Conservation (phyloP, 2,113 vertebrate genomes). For the Ptyas mucosa region DNA sequence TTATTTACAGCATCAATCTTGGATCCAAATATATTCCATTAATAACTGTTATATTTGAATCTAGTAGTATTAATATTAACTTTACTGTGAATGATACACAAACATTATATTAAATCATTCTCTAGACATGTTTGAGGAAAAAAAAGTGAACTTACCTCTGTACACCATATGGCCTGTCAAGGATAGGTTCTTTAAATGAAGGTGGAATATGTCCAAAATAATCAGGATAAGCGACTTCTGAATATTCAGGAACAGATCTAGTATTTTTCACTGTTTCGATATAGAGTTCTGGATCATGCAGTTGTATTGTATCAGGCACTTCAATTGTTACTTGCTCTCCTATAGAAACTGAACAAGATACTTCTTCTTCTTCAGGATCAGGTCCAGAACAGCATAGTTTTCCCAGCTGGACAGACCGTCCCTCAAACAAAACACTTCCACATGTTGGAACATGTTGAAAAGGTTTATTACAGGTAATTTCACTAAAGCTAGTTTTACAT, state of each 20-base stretch:
- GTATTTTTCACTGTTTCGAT: constrained; percentile 91
- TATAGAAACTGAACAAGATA: constrained; percentile 69
- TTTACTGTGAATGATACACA: not conserved
- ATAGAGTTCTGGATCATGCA: constrained; percentile 94
- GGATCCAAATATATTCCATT: not conserved
- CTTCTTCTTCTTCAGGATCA: constrained; percentile 81
- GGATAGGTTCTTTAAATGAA: constrained; percentile 84
- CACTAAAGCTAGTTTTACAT: constrained; percentile 39
- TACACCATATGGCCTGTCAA: constrained; percentile 92
- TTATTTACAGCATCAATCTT: not conserved
- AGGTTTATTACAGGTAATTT: constrained; percentile 57
- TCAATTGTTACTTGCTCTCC: constrained; percentile 75
- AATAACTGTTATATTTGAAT: not conserved
- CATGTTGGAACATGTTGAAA: constrained; percentile 66
- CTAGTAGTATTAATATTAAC: not conserved
- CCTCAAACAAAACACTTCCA: constrained; percentile 69
- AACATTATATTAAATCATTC: not conserved
- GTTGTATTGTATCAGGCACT: constrained; percentile 79
- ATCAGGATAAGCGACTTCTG: constrained; percentile 96
- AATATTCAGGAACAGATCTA: constrained; percentile 85
- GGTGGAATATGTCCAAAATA: constrained; percentile 95
- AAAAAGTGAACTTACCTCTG: constrained; percentile 81
- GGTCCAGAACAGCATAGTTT: constrained; percentile 77
- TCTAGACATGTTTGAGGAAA: not conserved
- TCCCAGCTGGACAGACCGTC: constrained; percentile 71